Evolutionary conservation across 2,888 invertebrate species (phyloP).

Genomic region (Creontiades dilutus): DNA sequence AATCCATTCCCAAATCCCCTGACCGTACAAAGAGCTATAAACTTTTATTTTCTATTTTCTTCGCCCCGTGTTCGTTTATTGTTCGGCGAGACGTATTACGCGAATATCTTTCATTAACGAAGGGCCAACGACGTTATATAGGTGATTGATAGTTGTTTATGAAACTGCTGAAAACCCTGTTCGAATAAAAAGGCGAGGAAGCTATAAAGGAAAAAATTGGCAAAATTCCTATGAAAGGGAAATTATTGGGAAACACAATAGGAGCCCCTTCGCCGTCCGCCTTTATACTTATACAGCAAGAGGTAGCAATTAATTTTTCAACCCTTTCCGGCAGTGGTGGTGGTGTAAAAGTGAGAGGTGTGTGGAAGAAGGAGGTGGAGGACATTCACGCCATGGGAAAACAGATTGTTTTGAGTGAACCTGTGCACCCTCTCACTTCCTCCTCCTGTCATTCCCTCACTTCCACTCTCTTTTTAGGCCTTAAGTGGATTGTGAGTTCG

Average conservation of each 20-base stretch:
- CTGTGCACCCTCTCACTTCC: neutral
- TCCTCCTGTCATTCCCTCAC: neutral
- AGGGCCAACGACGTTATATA: neutral
- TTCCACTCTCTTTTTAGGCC: neutral
- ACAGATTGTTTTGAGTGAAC: constrained; percentile 26
- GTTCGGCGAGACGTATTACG: constrained; percentile 5
- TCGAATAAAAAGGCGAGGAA: neutral
- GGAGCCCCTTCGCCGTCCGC: neutral
- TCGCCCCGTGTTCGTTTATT: neutral
- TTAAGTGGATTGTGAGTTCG: constrained; percentile 14
- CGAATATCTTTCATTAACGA: neutral
- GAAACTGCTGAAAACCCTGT: too few relatives aligned
- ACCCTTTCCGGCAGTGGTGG: too few relatives aligned
- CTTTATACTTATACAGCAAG: neutral
- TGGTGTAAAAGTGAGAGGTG: too few relatives aligned
- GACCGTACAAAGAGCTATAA: too few relatives aligned
- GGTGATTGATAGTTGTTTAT: constrained; percentile 7
- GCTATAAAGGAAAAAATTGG: neutral
- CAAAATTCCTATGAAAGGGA: neutral
- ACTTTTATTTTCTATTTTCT: neutral
- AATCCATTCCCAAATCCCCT: too few relatives aligned
- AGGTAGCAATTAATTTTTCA: constrained; percentile 20
- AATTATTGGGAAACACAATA: neutral
- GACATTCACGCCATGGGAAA: neutral
- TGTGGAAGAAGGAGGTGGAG: too few relatives aligned